Evolutionary conservation across 2,888 invertebrate species (phyloP), one percentile per base, ranked within the genome.

Genomic region (Nomada flava): DNA sequence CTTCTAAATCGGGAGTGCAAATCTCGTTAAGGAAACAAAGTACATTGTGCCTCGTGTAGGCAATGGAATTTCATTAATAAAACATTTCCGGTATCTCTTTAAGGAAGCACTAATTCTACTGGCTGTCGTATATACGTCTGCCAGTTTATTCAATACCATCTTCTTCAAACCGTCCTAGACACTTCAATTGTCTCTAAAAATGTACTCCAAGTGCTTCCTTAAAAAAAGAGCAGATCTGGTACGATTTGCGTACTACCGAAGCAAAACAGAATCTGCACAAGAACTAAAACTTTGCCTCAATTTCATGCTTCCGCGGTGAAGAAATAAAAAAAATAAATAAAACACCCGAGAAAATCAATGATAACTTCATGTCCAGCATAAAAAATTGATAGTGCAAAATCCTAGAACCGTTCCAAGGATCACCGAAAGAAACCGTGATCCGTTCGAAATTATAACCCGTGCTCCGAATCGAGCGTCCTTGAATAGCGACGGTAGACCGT

Each of bases 401-500:
- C 47, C 47, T 55, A 50, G 13, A 68, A 67, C 67, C 60, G 20
- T 55, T 18, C 42, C 13, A 13, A 11, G 13, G 23, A 55, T 52
- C 68, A 23, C 50, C 50, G 44, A 65, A 63, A 57, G 26, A 59
- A 42, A 69, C 26, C 26, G 52, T 53, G 52, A 71, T 65, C 60
- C 76, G 50, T 62, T 50, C 3, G 2, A 11, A 36, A 4, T 20
- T 29, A 10, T 29, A 62, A 71, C 3, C 47, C n/a, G 55, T 7
- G 42, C 18, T 47, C 23, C 36, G 18, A 29, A 26, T 36, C 44
- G 63, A 42, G 26, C 42, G 55, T 11, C 3, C 63, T 70, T 44
- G 79, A 60, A 64, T 63, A 52, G 47, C 44, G 59, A 67, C 18
- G 53, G 55, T 72, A 18, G 29, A 72, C 44, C 62, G 73, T 68